These are phyloP conservation scores for Cololabis saira DNA, from an alignment of 2,113 vertebrate species.

Conservation along the genomic window DNA sequence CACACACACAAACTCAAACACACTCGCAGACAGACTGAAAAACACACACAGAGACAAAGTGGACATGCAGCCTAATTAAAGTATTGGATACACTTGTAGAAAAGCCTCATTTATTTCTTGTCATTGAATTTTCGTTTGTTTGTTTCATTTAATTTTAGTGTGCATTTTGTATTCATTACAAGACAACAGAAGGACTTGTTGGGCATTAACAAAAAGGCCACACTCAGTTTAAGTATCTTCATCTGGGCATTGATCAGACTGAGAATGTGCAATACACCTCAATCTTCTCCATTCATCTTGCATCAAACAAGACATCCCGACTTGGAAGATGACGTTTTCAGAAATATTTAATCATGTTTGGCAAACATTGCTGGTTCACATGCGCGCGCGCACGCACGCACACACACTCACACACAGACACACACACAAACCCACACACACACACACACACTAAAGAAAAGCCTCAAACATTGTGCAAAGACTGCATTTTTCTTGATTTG, in stretches of 20 bases:
- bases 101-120: conserved; percentile 70
- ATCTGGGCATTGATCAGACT: conserved; percentile 34
- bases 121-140: conserved; percentile 68
- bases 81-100: conserved; percentile 71
- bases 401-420: too few species aligned
- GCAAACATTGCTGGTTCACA: too few species aligned
- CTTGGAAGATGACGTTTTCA: background rate
- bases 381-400: too few species aligned
- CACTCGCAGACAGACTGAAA: too few species aligned
- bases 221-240: conserved; percentile 32
- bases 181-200: conserved; percentile 11
- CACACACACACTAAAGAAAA: too few species aligned
- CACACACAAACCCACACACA: too few species aligned
- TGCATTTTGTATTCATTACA: conserved; percentile 71
- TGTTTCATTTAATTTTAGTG: conserved; percentile 73
- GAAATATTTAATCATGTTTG: background rate
- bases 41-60: conserved; percentile 8
- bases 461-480: too few species aligned
- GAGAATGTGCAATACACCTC: conserved; percentile 36
- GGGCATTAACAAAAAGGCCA: conserved; percentile 32
- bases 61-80: conserved; percentile 67
- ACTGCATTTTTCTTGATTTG: too few species aligned
- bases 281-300: conserved; percentile 44
- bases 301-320: conserved; percentile 26
- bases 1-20: too few species aligned